Base-by-base conservation (phyloP, 2,113 vertebrate genomes). In the Nothocercus nigrocapillus region DNA sequence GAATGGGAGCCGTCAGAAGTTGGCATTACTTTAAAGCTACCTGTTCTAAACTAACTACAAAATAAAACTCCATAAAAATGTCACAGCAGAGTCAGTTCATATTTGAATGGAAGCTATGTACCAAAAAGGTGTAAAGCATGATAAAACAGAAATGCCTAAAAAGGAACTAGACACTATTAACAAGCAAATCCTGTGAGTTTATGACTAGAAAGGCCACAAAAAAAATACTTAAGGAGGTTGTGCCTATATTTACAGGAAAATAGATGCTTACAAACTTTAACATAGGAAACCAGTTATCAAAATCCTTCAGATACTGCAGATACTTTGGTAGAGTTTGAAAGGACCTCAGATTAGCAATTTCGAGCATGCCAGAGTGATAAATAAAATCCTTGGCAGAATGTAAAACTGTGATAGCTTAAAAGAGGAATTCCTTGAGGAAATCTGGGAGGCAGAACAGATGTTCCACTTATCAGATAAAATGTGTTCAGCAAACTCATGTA, bases 351-450 rank as follows among this genome's bases (percentile, higher is more conserved):
- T 88, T 92, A 95, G 70, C 42, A 88, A 64, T 81, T 92, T 91
- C 82, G 70, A 91, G 82, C 0, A 0, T 88, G 61, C 79, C 73
- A 70, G 77, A 81, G 32, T 81, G 58, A 92, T 92, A 95, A 91
- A 96, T 78, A 95, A 89, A 95, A 92, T 88, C 68, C 32, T 81
- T 76, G 53, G 74, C 67, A 89, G 61, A 80, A 94, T 53, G 24
- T 78, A 89, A 92, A 91, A 72, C 45, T 75, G 30, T 85, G 70
- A 69, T 86, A 72, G 13, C 27, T 92, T 86, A 66, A 74, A 96
- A 85, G 69, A 94, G 42, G 38, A 83, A 96, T 90, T 96, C 95
- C 93, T 83, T 91, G 62, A 93, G 89, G 92, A 95, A 92, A 85
- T 88, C 79, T 85, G 47, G 89, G 70, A 90, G 62, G 58, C 38